Evolutionary conservation across 1,140 invertebrate genomes (phyloP), one percentile per base, ranked within the genome.

Genomic region (Hetaerina americana): DNA sequence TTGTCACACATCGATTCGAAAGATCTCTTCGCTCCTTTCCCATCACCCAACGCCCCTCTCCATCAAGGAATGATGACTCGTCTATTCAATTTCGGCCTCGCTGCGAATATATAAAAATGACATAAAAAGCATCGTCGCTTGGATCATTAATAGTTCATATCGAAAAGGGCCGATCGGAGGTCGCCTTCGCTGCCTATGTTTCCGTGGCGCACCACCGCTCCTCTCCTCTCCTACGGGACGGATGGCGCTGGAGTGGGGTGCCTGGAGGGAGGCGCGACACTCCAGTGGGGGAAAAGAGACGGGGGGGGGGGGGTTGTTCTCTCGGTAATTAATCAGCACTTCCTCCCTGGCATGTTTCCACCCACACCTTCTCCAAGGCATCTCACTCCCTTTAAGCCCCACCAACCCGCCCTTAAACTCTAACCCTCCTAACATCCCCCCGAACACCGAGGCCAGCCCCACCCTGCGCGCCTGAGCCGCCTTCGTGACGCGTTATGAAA

Each of bases 401-500:
- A n/a, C n/a, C n/a, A n/a, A n/a, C n/a, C n/a, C n/a, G n/a, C n/a
- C n/a, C n/a, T n/a, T n/a, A n/a, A n/a, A n/a, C n/a, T n/a, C n/a
- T n/a, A n/a, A n/a, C n/a, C n/a, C n/a, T n/a, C n/a, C n/a, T n/a
- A n/a, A n/a, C n/a, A n/a, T n/a, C n/a, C n/a, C n/a, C n/a, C n/a
- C n/a, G n/a, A n/a, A n/a, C n/a, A n/a, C n/a, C n/a, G n/a, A n/a
- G n/a, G 3, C 2, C 40, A 40, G 6, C 31, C 18, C 31, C 31
- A 40, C 6, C 31, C 31, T 6, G 28, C 26, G n/a, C 68, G 68
- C 28, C 68, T 27, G 31, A 69, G 68, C n/a, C 68, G 68, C 28
- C 68, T 27, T 28, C 68, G 28, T 69, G 68, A 69, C 28, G 68
- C 68, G 68, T 69, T 69, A 69, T 69, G 68, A 26, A 69, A 69